Evolutionary conservation across 2,797 vertebrate species (phyloP), one percentile per base, ranked within the genome.

Genomic region (Pseudochromis fuscus): DNA sequence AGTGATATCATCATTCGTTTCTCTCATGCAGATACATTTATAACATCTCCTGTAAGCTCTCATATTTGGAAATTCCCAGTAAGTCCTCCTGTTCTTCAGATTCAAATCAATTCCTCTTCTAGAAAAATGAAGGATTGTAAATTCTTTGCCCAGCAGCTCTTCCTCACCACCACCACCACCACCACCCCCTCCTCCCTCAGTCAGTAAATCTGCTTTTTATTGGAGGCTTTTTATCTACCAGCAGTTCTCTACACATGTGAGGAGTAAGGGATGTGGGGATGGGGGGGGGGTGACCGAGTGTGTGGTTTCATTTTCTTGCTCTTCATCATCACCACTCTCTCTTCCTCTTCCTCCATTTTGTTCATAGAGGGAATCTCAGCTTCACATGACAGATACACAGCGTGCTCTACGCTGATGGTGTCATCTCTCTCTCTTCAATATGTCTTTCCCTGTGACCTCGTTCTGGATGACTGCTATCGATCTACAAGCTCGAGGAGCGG

Each of bases 131-230:
- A 62, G 40, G 70, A 61, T 67, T 74, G 65, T 86, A 82, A 86
- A 88, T 84, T 77, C 37, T 67, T 71, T 42, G 24, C 81, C 45
- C 33, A 42, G 49, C 72, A 76, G 70, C 60, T 53, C 65, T 75
- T 27, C 62, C 21, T 59, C 19, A 56, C 69, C 66, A 59, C n/a
- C n/a, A n/a, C n/a, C n/a, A 2, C 38, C 8, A 23, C 63, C n/a
- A n/a, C 37, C 46, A 25, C 40, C 63, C 65, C 9, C 0, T 35
- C 23, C 49, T 25, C 21, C 55, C 50, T 9, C 46, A 60, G 45
- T 66, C 79, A 51, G 76, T 89, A 88, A 90, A 91, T 91, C 84
- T 72, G 79, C 62, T 79, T 81, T 88, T 89, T 82, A 86, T 86
- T 81, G 72, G 69, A 76, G 73, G 67, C 56, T 67, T 73, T 82